Evolutionary conservation across 2,797 vertebrate species (phyloP).

Genomic region (Myripristis jacobus): DNA sequence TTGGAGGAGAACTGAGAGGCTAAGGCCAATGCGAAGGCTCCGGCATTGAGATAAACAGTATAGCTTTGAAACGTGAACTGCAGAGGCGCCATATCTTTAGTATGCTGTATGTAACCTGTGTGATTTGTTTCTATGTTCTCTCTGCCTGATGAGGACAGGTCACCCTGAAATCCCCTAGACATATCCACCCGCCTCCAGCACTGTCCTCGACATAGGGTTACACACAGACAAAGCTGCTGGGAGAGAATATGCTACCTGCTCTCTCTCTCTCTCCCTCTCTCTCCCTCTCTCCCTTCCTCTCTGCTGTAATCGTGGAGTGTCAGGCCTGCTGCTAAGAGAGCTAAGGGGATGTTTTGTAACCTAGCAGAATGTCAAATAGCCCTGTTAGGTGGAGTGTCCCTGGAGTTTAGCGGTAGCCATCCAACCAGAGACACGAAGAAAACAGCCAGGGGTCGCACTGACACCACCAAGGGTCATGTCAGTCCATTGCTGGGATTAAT

Average conservation of each 20-base stretch:
- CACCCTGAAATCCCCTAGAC: constrained; percentile 75
- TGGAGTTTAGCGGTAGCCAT: constrained; percentile 39
- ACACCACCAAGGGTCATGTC: constrained; percentile 26
- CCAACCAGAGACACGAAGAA: constrained; percentile 21
- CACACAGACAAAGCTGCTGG: constrained; percentile 56
- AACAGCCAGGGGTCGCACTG: constrained; percentile 32
- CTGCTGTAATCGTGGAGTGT: background rate
- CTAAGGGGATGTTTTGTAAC: constrained; percentile 66
- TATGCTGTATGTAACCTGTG: constrained; percentile 50
- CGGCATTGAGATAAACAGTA: constrained; percentile 30
- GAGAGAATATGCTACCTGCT: constrained; percentile 70
- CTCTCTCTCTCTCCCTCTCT: constrained; percentile 16
- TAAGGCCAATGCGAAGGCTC: background rate
- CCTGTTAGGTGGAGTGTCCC: constrained; percentile 36
- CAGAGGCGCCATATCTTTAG: constrained; percentile 50
- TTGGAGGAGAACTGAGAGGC: background rate
- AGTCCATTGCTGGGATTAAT: constrained; percentile 31
- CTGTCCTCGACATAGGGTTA: constrained; percentile 69
- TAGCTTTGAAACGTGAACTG: constrained; percentile 3
- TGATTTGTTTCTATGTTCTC: constrained; percentile 50
- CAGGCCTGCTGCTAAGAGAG: constrained; percentile 50
- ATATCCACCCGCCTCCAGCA: constrained; percentile 65
- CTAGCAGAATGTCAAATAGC: constrained; percentile 72
- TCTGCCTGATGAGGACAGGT: constrained; percentile 66
- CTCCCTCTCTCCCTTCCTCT: background rate